phyloP scores from a whole-genome alignment of 2,888 invertebrate species.

The Tetheella fluctuosa region DNA sequence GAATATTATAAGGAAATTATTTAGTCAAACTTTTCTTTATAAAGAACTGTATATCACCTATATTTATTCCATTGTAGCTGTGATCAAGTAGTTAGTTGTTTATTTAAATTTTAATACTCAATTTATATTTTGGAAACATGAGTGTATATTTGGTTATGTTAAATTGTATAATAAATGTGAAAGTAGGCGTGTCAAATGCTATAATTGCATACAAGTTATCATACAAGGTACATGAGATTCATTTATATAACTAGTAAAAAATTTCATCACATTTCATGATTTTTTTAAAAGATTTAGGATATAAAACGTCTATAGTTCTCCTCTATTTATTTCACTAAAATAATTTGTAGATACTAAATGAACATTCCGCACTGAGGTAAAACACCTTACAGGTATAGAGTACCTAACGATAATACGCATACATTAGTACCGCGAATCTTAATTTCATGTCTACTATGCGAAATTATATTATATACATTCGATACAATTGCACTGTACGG shows the following conservation, averaged over 20 bases:
- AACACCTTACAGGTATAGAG: conserved; percentile 1
- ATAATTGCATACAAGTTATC: not conserved
- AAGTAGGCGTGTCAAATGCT: too few relatives aligned
- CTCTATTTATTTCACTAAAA: too few relatives aligned
- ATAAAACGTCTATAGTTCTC: too few relatives aligned
- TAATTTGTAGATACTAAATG: too few relatives aligned
- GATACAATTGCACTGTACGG: too few relatives aligned
- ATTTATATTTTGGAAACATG: not conserved
- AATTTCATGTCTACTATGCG: not conserved
- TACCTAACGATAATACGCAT: not conserved
- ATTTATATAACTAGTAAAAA: too few relatives aligned
- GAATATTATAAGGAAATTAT: not conserved
- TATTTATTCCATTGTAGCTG: conserved; percentile 37
- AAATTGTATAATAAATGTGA: not conserved
- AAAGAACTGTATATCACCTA: not conserved
- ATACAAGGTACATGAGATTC: too few relatives aligned
- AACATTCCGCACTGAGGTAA: not conserved
- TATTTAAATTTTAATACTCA: conserved; percentile 1
- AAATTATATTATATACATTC: not conserved
- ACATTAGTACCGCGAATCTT: not conserved
- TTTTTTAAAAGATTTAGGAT: too few relatives aligned
- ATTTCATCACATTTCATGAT: too few relatives aligned
- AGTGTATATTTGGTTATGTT: not conserved
- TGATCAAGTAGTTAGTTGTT: conserved; percentile 27
- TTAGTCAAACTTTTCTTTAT: not conserved